Evolutionary conservation across 2,113 vertebrate species (phyloP), one percentile per base, ranked within the genome.

Genomic region (Meriones unguiculatus): DNA sequence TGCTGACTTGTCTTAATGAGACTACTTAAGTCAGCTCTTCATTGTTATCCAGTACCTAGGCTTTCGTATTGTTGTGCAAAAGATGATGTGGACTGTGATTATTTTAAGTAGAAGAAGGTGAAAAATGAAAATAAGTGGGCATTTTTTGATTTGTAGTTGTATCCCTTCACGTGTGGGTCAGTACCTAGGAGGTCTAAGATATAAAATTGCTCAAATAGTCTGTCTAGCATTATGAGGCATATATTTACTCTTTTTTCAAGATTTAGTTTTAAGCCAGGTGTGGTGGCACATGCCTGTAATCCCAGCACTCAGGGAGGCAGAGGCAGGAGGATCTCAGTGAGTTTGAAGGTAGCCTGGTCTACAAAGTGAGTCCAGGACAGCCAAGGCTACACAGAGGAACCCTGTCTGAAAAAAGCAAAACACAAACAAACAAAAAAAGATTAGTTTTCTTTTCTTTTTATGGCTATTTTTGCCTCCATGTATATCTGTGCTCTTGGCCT

Each of bases 131-230:
- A 57, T 93, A 62, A 86, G 80, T 94, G 93, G 17, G 46, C 69
- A 50, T 69, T 46, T 32, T 65, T 85, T 65, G 62, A 80, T 84
- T 91, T 75, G 0, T 90, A 77, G 84, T 32, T 87, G 0, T 93
- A 87, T 72, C 15, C 75, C 11, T 93, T 94, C 70, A 93, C 86
- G 38, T 65, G 70, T 91, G 17, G 88, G 65, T 32, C n/a, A 77
- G 7, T 70, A 32, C 73, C 95, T 96, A 88, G 92, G 77, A 91
- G 28, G 32, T 78, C 52, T 81, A 24, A 90, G 69, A 5, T 87
- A 62, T 22, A 93, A 14, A 96, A 91, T 84, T 96, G 82, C 87
- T 80, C 32, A 90, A 86, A 70, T 93, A 72, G 96, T 87, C n/a
- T 84, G 0, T 90, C 76, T 89, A 41, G 30, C 70, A 59, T 87